Base-by-base conservation (phyloP, 2,113 vertebrate genomes). In the Piprites chloris region DNA sequence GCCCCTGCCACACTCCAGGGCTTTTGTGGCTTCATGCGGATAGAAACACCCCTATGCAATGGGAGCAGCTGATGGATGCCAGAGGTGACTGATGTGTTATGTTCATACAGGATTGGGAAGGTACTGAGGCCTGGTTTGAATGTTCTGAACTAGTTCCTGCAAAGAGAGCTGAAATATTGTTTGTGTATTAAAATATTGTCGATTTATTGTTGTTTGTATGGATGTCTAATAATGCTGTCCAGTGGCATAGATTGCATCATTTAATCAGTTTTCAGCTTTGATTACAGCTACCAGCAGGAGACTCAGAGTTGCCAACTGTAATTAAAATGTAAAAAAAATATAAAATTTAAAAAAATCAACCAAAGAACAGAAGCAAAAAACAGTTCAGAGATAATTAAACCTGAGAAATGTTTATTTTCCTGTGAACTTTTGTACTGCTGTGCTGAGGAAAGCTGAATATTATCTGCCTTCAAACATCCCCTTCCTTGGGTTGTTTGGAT, bases 181-280 rank as follows among this genome's bases (percentile, higher is more conserved):
- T 92, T 56, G 30, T 41, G 1, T 49, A 32, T 85, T 55, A 74
- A 91, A 95, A 49, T 53, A 28, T 2, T 20, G 14, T n/a, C 83
- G 78, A 50, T 53, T 85, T 79, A 27, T 76, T 63, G 65, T 66
- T 55, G 71, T 62, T 74, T 71, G 32, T 35, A n/a, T 56, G 53
- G 55, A 65, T 72, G 33, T 72, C 41, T 50, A 67, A 41, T 62
- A 85, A 39, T 44, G 55, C 41, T 73, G 77, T 79, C 90, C 87
- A 80, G 78, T 67, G 74, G 63, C 63, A 59, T 9, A 85, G 86
- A 91, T 71, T 66, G 47, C 61, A 85, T 89, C n/a, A 68, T 85
- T 94, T 90, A 92, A 96, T 89, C 86, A 85, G 72, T 84, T 94
- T 92, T 81, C 69, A 85, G 58, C 71, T 94, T 95, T 94, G 85